phyloP scores from a whole-genome alignment of 2,888 invertebrate species.

The Eustalomyia histrio region DNA sequence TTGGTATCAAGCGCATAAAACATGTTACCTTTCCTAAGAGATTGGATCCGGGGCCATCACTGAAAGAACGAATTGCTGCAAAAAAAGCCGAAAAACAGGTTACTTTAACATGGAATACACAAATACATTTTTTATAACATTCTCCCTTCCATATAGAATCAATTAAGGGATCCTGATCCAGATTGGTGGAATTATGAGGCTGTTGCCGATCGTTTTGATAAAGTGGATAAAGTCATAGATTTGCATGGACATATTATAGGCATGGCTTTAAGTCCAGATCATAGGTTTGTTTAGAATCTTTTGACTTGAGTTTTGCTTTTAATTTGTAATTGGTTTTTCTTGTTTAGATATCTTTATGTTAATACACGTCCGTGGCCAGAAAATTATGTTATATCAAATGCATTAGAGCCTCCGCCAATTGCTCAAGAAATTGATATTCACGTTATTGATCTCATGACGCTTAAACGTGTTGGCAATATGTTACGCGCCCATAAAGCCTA shows the following conservation, averaged over 20 bases:
- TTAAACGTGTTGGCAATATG: slow-evolving; percentile 89
- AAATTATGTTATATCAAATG: slow-evolving; percentile 86
- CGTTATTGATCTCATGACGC: slow-evolving; percentile 88
- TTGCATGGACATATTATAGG: slow-evolving; percentile 93
- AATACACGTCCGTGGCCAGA: slow-evolving; percentile 91
- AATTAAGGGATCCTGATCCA: slow-evolving; percentile 81
- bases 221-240: slow-evolving; percentile 89
- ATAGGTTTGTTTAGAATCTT: slow-evolving; percentile 79
- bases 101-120: not conserved
- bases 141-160: slow-evolving; percentile 69
- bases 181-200: slow-evolving; percentile 85
- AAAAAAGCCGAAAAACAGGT: slow-evolving; percentile 80
- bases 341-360: slow-evolving; percentile 86
- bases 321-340: not conserved
- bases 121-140: not conserved
- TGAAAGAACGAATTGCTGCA: slow-evolving; percentile 84
- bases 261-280: slow-evolving; percentile 91
- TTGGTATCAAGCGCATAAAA: slow-evolving; percentile 88
- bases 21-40: slow-evolving; percentile 85
- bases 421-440: slow-evolving; percentile 93
- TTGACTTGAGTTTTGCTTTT: not conserved
- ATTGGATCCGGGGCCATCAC: slow-evolving; percentile 84
- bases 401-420: slow-evolving; percentile 89
- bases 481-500: slow-evolving; percentile 89
- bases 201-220: slow-evolving; percentile 86